phyloP scores from a whole-genome alignment of 1,140 invertebrate species.

The Drosophila sucinea region DNA sequence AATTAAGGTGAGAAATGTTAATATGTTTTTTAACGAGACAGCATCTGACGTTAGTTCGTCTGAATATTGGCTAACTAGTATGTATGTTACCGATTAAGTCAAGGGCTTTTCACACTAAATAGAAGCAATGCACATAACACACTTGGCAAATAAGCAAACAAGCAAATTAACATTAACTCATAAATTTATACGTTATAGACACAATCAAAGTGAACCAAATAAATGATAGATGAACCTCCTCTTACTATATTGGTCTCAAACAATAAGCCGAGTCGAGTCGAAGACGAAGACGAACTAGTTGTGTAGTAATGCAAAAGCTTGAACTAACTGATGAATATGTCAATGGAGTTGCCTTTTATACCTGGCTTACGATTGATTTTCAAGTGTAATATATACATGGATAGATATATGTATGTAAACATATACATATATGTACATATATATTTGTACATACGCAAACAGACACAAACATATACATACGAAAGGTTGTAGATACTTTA shows the following conservation, averaged over 20 bases:
- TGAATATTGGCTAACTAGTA: conserved; percentile 10
- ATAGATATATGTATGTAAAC: conserved; percentile 14
- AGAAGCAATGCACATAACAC: conserved; percentile 8
- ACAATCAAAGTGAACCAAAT: conserved; percentile 12
- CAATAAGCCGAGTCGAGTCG: conserved; percentile 18
- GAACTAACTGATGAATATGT: conserved; percentile 69
- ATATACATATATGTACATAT: conserved; percentile 7
- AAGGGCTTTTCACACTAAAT: conserved; percentile 13
- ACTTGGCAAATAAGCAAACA: conserved; percentile 16
- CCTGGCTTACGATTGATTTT: conserved; percentile 54
- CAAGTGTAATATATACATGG: conserved; percentile 45
- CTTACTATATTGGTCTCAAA: conserved; percentile 54
- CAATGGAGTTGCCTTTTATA: conserved; percentile 73
- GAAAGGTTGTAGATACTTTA: conserved; percentile 46
- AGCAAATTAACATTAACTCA: conserved; percentile 19
- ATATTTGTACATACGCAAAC: conserved; percentile 15
- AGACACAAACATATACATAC: not conserved
- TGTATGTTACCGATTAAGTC: conserved; percentile 14
- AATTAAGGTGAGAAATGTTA: conserved; percentile 5
- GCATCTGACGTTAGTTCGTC: conserved; percentile 4
- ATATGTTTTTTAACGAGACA: not conserved
- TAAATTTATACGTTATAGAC: conserved; percentile 21
- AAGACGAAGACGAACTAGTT: conserved; percentile 41
- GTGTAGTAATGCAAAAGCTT: conserved; percentile 62
- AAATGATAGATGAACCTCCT: conserved; percentile 24